phyloP scores from a whole-genome alignment of 1,140 invertebrate genomes.

The Coptotermes formosanus region DNA sequence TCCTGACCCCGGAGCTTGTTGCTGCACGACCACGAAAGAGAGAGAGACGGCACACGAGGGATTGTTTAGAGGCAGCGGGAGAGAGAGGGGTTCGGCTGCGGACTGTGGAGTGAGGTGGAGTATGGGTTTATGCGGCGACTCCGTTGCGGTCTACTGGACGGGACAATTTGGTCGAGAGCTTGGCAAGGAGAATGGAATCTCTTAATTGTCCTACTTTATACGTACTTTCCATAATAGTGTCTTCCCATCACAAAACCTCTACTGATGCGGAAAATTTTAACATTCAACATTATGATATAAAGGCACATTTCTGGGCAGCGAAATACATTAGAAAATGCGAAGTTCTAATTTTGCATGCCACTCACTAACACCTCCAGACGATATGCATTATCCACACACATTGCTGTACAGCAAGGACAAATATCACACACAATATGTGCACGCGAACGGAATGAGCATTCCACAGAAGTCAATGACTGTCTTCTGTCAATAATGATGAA shows the following conservation, averaged over 20 bases:
- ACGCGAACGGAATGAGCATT: too few species aligned
- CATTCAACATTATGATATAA: background rate
- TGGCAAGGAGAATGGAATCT: conserved; percentile 17
- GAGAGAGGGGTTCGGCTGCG: background rate
- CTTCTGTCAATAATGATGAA: too few species aligned
- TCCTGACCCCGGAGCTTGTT: conserved; percentile 9
- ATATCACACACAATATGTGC: too few species aligned
- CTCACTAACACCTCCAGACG: too few species aligned
- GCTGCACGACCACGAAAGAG: conserved; percentile 7
- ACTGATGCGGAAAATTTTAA: conserved; percentile 4
- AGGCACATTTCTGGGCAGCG: background rate
- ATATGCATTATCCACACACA: too few species aligned
- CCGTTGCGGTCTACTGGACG: conserved; percentile 11
- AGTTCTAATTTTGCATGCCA: background rate
- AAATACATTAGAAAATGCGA: background rate
- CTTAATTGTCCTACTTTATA: conserved; percentile 19
- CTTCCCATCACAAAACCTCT: conserved; percentile 14
- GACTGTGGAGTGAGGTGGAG: background rate
- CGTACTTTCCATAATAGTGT: conserved; percentile 18
- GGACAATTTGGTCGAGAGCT: conserved; percentile 10
- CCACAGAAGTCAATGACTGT: too few species aligned
- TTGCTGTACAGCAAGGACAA: too few species aligned
- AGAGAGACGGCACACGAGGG: background rate
- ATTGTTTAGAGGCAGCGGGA: background rate
- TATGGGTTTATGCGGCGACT: conserved; percentile 14